Base-by-base conservation (phyloP, 1,140 invertebrate genomes). In the Drosophila obscura region DNA sequence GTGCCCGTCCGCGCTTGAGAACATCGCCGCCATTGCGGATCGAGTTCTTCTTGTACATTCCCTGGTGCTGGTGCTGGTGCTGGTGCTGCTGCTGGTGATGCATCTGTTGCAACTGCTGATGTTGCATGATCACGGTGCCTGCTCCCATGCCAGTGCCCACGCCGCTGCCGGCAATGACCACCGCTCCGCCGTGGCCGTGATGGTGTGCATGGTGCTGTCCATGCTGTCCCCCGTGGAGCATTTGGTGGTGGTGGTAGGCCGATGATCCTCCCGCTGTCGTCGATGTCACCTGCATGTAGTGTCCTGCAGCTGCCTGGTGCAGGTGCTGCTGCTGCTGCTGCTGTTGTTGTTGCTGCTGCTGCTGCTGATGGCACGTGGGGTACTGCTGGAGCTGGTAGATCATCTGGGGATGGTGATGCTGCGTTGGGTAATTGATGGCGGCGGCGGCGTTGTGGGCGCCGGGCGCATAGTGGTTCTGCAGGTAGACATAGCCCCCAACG, bases 11-110 rank as follows among this genome's bases (percentile, higher is more conserved):
- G 51, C 95, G 92, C 84, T 96, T 95, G 64, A 95, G 91, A 43
- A 95, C 93, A 85, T 95, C 95, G n/a, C 94, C 94, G 43, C 88
- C 87, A 81, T 95, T 95, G 57, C 95, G 92, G 5, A 95, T 93
- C 22, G 94, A 94, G 39, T 94, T 93, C 83, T 95, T 95, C 80
- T 95, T 95, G 76, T 94, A 93, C 75, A 95, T 92, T 57, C 92
- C 92, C 75, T 94, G 94, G 60, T 59, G 76, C 35, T 56, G 90
- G 51, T 61, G 91, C 81, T n/a, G n/a, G n/a, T n/a, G n/a, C n/a
- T 64, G 92, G 57, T 61, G 77, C 15, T 58, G 85, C 24, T 52
- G 90, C 57, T 92, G 92, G 73, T 94, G 90, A 51, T 61, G 91
- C 81, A 63, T 91, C 69, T 52, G 94, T 60, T 61, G 77, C n/a